Conservation (phyloP, 1,140 invertebrate species). For the Lepidurus arcticus region DNA sequence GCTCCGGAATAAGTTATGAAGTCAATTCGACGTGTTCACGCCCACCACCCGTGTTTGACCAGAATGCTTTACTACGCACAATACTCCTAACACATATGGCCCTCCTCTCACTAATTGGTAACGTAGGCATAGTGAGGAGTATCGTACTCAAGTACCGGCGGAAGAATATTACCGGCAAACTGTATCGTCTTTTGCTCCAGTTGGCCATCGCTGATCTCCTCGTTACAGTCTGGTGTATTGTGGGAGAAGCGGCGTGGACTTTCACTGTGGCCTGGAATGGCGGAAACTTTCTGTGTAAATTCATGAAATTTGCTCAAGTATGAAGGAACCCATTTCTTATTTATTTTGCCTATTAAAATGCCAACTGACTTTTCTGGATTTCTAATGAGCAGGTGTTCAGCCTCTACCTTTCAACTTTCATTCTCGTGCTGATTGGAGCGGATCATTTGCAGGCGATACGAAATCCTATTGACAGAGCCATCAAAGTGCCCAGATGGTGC, state of each 20-base stretch:
- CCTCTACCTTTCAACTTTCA: slow-evolving; percentile 75
- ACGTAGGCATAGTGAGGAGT: slow-evolving; percentile 66
- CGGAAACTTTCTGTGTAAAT: slow-evolving; percentile 67
- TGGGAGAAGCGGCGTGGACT: slow-evolving; percentile 68
- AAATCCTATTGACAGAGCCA: slow-evolving; percentile 69
- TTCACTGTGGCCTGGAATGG: slow-evolving; percentile 73
- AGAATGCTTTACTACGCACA: slow-evolving; percentile 53
- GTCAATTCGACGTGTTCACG: neutral
- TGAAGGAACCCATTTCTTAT: neutral
- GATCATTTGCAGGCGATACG: slow-evolving; percentile 70
- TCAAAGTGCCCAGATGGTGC: slow-evolving; percentile 55
- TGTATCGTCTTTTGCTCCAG: slow-evolving; percentile 56
- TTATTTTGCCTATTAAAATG: neutral
- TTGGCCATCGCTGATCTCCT: slow-evolving; percentile 59
- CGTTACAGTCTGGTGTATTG: slow-evolving; percentile 72
- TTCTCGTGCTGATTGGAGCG: slow-evolving; percentile 71
- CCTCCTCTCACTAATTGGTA: slow-evolving; percentile 63
- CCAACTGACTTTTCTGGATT: neutral
- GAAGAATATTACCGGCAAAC: slow-evolving; percentile 56
- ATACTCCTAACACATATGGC: slow-evolving; percentile 62
- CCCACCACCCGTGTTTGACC: slow-evolving; percentile 50
- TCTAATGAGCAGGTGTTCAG: slow-evolving; percentile 55
- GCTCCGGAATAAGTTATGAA: no score
- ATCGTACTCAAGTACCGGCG: slow-evolving; percentile 53
- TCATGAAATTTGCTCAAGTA: slow-evolving; percentile 69